These are phyloP conservation scores for Cryptus armator DNA, from an alignment of 2,888 invertebrate species.

Conservation along the genomic window DNA sequence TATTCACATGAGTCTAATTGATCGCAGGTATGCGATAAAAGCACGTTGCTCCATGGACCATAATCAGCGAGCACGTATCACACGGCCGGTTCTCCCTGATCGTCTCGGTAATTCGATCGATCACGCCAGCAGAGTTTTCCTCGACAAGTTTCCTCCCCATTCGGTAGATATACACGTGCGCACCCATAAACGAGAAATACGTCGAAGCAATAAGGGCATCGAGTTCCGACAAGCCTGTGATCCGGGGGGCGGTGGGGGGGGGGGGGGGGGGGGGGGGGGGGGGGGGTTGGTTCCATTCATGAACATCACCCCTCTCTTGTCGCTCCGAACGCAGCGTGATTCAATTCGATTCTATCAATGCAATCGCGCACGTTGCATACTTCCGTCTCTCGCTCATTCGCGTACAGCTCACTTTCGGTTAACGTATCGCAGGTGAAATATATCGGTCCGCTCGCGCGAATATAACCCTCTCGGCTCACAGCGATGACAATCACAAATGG, in stretches of 20 bases:
- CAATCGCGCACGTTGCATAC: constrained; percentile 64
- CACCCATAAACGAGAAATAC: constrained; percentile 45
- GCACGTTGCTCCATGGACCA: constrained; percentile 31
- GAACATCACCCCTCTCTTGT: constrained; percentile 43
- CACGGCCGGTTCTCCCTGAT: constrained; percentile 57
- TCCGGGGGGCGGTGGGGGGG: constrained; percentile 18
- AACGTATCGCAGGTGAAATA: constrained; percentile 47
- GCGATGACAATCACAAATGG: constrained; percentile 63
- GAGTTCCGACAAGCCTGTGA: constrained; percentile 41
- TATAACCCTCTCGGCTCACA: constrained; percentile 51
- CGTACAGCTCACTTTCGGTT: not conserved
- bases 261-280: not conserved
- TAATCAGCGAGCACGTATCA: constrained; percentile 44
- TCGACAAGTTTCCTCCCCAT: constrained; percentile 56
- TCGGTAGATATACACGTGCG: constrained; percentile 3
- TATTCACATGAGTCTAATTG: constrained; percentile 42
- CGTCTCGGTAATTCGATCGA: constrained; percentile 70
- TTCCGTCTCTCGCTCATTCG: constrained; percentile 20
- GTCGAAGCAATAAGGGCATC: constrained; percentile 55
- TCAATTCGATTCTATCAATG: constrained; percentile 68
- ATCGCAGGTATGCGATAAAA: constrained; percentile 38
- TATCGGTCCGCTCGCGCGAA: constrained; percentile 15
- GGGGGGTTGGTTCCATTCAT: constrained; percentile 56
- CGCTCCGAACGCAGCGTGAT: constrained; percentile 60
- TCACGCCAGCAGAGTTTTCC: constrained; percentile 64